A percentile compares a stretch with the other conserved stretches of the same genome.
These are phyloP conservation scores for Drosophila mercatorum DNA, from an alignment of 2,888 invertebrate genomes.

Conservation along the genomic window DNA sequence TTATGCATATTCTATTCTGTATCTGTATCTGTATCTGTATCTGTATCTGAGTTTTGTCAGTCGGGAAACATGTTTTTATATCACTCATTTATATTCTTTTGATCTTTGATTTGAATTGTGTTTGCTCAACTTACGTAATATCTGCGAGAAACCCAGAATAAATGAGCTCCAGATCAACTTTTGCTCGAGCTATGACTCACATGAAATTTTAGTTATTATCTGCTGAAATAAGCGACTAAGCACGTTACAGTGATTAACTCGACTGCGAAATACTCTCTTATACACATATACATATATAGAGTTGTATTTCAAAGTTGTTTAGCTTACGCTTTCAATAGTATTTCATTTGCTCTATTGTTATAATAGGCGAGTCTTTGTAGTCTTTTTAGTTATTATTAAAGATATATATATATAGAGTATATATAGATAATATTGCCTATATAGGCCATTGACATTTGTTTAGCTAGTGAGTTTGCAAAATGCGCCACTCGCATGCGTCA, in stretches of 20 bases:
- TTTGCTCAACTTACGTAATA: constrained; percentile 4
- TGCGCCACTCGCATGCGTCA: background rate
- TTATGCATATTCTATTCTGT: constrained; percentile 20
- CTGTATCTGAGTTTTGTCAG: background rate
- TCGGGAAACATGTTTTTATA: constrained; percentile 39
- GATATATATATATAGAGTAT: background rate
- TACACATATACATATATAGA: background rate
- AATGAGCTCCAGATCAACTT: background rate
- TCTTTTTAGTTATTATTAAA: background rate
- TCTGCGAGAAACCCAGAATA: background rate
- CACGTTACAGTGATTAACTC: background rate
- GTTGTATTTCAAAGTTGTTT: background rate
- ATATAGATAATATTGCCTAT: background rate
- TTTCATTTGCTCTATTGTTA: background rate
- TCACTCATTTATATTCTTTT: constrained; percentile 57
- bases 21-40: constrained; percentile 1
- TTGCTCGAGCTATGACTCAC: background rate
- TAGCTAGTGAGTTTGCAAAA: constrained; percentile 1
- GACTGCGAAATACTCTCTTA: background rate
- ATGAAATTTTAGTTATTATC: background rate
- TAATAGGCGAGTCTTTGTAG: background rate
- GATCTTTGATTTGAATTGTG: constrained; percentile 9
- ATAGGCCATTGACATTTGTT: constrained; percentile 8
- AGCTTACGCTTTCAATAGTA: background rate
- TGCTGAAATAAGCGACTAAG: background rate